Evolutionary conservation across 2,888 invertebrate species (phyloP), one percentile per base, ranked within the genome.

Genomic region (Parnassius glacialis): DNA sequence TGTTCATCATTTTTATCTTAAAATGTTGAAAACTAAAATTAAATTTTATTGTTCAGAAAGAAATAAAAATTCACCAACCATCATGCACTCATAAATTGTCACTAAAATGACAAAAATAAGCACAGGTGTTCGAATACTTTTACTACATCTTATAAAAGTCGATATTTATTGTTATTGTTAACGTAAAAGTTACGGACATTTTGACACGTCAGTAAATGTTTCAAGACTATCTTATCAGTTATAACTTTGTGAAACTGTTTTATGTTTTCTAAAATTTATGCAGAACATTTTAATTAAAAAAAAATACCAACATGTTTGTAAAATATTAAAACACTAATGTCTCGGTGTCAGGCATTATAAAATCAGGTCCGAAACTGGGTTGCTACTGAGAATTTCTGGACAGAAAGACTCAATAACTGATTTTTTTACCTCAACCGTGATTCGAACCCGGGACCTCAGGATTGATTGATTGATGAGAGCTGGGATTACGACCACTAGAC

Each of bases 81-180:
- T 62, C 57, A 52, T 52, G 59, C 64, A 54, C 53, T 57, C 62
- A 60, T 65, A 66, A 64, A 64, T 60, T 57, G 44, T 48, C 60
- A 56, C 59, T 62, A 57, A 63, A 65, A 52, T 42, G 61, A 63
- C 61, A 65, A 64, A 68, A 69, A 68, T 61, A 65, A 67, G 67
- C 67, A 59, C 51, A 63, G 47, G 47, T 59, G 59, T 63, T 59
- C 56, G 59, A 47, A 63, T 61, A 59, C 57, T 66, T 65, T 65
- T 66, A 66, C 64, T 56, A 64, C 63, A 61, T 52, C 63, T 64
- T 65, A 68, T 67, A 67, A 69, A 67, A 54, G 68, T 67, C 64
- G 11, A 50, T 61, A 51, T 25, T 45, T 64, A 67, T 68, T 66
- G 65, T 68, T 65, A 65, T 68, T 68, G 66, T 65, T 64, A 64